Base-by-base conservation (phyloP, 2,888 invertebrate genomes). In the Protophormia terraenovae region DNA sequence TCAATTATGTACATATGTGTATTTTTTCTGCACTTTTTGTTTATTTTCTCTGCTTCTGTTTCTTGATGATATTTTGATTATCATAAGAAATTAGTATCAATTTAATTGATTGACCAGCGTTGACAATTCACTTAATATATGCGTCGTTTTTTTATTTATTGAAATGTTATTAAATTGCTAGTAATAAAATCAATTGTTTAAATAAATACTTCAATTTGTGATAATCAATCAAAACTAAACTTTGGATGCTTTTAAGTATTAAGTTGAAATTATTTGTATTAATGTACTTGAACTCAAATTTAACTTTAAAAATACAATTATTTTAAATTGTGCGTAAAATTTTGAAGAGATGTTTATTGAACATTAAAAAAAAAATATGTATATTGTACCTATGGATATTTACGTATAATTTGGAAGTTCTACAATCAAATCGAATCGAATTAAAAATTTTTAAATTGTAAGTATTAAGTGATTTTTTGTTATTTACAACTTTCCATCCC, bases 21-120 rank as follows among this genome's bases (percentile, higher is more conserved):
- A 22, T 22, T 38, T 72, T 35, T 41, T 41, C 27, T 45, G 14
- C 2, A n/a, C 19, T 50, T 45, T 38, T n/a, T 29, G 12, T 14
- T 47, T 32, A 5, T 12, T 4, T 45, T n/a, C 5, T 72, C 19
- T 66, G 53, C 32, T 32, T 27, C 16, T 66, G 27, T 67, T 29
- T 47, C 47, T 67, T 35, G 8, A 7, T 29, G 27, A 69, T 35
- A 72, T 22, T 55, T 72, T 45, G 38, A 60, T 71, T 80, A 58
- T 64, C n/a, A 22, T 58, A 79, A 58, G 16, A 55, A 76, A 84
- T 84, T 84, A 84, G 80, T 60, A 73, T 53, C 32, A 73, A 78
- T 78, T 73, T 35, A 53, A 76, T 82, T 62, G 55, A 67, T 45
- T 73, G 41, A 41, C 16, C 8, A 66, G 19, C 12, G 29, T 27